A percentile compares a stretch with the other conserved stretches of the same genome.
phyloP scores from a whole-genome alignment of 2,888 invertebrate genomes.

The Lepidonotus clava region DNA sequence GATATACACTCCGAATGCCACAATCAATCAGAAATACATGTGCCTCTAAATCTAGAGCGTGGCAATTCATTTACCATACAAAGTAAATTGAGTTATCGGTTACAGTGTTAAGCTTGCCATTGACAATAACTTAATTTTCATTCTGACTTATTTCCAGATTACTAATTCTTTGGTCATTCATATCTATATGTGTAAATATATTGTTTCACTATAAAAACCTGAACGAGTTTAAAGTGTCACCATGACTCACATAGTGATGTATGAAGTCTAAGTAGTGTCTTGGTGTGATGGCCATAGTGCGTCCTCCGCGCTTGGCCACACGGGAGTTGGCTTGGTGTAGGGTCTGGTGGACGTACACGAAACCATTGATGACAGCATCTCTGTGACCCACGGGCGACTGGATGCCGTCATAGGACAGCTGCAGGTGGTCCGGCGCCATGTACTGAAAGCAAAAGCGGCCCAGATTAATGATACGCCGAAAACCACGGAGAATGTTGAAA shows the following conservation, averaged over 20 bases:
- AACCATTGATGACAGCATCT: conserved; percentile 98
- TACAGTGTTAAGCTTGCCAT: no score
- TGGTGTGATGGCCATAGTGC: conserved; percentile 98
- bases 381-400: conserved; percentile 88
- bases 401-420: conserved; percentile 87
- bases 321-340: conserved; percentile 96
- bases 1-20: no score
- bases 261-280: conserved; percentile 99
- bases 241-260: conserved; percentile 91
- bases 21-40: no score
- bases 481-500: not conserved
- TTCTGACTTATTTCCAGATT: no score
- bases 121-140: no score
- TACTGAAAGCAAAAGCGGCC: conserved; percentile 82
- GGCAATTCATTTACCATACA: no score
- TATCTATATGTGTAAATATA: no score
- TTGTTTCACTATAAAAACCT: no score
- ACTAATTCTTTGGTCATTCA: no score
- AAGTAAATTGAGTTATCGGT: no score
- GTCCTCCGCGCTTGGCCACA: conserved; percentile 92
- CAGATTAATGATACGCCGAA: no score
- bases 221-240: not conserved
- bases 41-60: no score
- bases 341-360: conserved; percentile 98
- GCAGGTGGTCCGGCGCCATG: conserved; percentile 93